phyloP scores from a whole-genome alignment of 1,140 invertebrate genomes.

The Trichomalopsis sarcophagae region DNA sequence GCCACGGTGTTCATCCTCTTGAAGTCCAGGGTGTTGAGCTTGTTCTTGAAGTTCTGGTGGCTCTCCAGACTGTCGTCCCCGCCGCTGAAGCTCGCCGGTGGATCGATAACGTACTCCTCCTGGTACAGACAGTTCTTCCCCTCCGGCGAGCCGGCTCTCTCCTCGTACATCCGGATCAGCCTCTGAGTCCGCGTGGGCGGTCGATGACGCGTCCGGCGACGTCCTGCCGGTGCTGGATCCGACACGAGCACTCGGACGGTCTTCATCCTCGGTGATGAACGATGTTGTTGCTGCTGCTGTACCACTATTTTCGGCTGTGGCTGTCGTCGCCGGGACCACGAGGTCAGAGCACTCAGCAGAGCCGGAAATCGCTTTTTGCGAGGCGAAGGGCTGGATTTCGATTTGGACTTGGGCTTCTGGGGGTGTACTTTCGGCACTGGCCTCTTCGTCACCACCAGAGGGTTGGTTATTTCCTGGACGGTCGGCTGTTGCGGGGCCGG shows the following conservation, averaged over 20 bases:
- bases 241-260: slow-evolving; percentile 26
- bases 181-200: slow-evolving; percentile 28
- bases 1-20: slow-evolving; percentile 70
- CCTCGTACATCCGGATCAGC: slow-evolving; percentile 49
- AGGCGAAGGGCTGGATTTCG: neutral
- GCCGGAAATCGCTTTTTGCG: slow-evolving; percentile 8
- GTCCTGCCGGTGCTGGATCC: neutral
- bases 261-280: neutral
- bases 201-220: neutral
- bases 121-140: slow-evolving; percentile 53
- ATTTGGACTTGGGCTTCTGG: slow-evolving; percentile 3
- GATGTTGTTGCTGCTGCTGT: neutral
- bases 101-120: slow-evolving; percentile 66
- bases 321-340: slow-evolving; percentile 8
- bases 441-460: slow-evolving; percentile 66
- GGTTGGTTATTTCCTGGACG: slow-evolving; percentile 59
- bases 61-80: slow-evolving; percentile 51
- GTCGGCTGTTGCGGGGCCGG: neutral
- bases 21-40: slow-evolving; percentile 68
- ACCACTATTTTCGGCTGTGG: neutral
- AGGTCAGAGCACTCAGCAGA: slow-evolving; percentile 8
- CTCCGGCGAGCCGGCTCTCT: slow-evolving; percentile 41
- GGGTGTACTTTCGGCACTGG: slow-evolving; percentile 43
- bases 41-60: slow-evolving; percentile 59
- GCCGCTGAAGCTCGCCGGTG: slow-evolving; percentile 59